phyloP scores from a whole-genome alignment of 2,113 vertebrate species.

The Crotalus horridus region DNA sequence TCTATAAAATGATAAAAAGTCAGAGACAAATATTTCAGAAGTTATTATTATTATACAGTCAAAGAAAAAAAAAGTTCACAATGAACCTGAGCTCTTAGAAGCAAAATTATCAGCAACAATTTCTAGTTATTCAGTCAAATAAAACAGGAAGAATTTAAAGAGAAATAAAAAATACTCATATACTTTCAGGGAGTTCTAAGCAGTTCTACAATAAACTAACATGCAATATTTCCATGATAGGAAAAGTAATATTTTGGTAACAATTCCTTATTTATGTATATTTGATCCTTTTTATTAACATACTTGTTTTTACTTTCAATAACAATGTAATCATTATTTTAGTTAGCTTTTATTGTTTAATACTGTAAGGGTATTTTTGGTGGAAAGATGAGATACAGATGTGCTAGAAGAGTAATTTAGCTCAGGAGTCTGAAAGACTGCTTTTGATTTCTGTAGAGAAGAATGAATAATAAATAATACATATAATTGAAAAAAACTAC shows the following conservation, averaged over 20 bases:
- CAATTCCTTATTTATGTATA: neutral
- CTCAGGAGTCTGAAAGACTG: neutral
- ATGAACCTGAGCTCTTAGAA: no score
- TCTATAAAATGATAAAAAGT: neutral
- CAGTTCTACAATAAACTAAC: neutral
- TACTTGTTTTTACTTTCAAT: neutral
- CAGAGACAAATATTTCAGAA: neutral
- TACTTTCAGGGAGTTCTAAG: neutral
- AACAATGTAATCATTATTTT: neutral
- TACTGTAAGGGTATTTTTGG: neutral
- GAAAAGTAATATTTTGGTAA: neutral
- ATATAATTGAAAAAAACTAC: constrained; percentile 4
- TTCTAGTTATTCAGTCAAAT: neutral
- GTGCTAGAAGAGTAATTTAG: neutral
- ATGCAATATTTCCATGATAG: neutral
- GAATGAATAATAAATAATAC: constrained; percentile 46
- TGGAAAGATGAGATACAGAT: neutral
- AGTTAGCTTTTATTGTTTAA: neutral
- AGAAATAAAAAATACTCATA: neutral
- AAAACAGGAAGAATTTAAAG: neutral
- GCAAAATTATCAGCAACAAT: neutral
- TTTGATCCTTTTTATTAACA: neutral
- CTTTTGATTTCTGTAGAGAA: constrained; percentile 24
- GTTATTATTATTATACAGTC: neutral
- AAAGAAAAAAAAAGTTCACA: neutral